Evolutionary conservation across 2,113 vertebrate genomes (phyloP).

Genomic region (Bubo scandiacus): DNA sequence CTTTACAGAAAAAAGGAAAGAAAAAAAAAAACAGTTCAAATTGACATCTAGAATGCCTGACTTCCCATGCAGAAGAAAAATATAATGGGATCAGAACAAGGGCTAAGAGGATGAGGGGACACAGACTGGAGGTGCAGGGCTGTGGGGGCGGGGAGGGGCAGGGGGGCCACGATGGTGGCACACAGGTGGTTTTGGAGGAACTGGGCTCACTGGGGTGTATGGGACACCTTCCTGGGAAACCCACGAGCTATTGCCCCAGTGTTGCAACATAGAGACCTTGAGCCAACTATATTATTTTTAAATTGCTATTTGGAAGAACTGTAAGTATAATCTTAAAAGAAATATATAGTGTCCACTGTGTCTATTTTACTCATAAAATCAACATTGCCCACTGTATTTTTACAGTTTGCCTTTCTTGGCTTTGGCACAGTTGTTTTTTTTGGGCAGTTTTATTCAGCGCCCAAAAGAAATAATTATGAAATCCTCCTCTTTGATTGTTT

Average conservation of each 20-base stretch:
- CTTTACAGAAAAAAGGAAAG: background rate
- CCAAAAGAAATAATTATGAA: background rate
- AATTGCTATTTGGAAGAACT: background rate
- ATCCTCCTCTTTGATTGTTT: background rate
- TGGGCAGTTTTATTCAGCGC: background rate
- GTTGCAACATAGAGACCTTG: background rate
- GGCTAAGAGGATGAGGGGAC: background rate
- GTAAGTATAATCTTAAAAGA: fast-evolving
- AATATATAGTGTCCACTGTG: fast-evolving
- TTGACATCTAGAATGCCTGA: background rate
- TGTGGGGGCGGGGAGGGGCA: too few relatives aligned
- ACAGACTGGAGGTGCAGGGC: background rate
- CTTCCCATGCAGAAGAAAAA: background rate
- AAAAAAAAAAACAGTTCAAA: background rate
- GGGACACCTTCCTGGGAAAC: background rate
- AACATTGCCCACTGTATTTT: fast-evolving
- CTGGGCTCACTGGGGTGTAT: background rate
- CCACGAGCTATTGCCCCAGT: fast-evolving
- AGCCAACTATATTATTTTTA: fast-evolving
- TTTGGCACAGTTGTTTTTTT: background rate
- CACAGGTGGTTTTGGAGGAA: too few relatives aligned
- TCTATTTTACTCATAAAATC: background rate
- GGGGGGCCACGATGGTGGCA: background rate
- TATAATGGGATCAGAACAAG: fast-evolving
- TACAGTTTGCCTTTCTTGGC: background rate